phyloP scores from a whole-genome alignment of 1,140 invertebrate genomes.

The Saccostrea cuccullata region DNA sequence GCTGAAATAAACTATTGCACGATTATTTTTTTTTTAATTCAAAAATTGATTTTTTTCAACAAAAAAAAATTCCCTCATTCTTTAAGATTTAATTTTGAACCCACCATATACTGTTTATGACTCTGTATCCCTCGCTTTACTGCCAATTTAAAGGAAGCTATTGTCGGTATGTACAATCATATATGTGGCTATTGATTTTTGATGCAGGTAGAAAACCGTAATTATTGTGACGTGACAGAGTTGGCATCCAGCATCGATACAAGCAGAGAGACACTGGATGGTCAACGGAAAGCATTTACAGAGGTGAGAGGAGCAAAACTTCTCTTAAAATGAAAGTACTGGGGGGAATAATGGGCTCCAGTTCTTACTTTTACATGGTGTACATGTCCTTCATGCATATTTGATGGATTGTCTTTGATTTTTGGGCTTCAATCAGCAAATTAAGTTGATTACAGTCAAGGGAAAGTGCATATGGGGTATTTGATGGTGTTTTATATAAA shows the following conservation, averaged over 20 bases:
- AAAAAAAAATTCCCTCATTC: not conserved
- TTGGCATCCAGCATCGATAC: conserved; percentile 27
- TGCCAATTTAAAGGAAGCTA: conserved; percentile 17
- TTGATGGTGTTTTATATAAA: too few relatives aligned
- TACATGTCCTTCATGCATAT: conserved; percentile 11
- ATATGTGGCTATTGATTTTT: conserved; percentile 34
- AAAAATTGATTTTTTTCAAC: not conserved
- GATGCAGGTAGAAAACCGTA: conserved; percentile 27
- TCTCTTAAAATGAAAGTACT: not conserved
- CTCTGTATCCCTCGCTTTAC: not conserved
- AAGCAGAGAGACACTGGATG: not conserved
- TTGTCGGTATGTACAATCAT: conserved; percentile 16
- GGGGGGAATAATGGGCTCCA: not conserved
- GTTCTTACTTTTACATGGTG: not conserved
- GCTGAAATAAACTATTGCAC: not conserved
- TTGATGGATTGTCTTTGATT: conserved; percentile 1
- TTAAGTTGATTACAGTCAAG: not conserved
- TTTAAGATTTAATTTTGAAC: not conserved
- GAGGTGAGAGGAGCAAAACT: not conserved
- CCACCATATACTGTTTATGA: not conserved
- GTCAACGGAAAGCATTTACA: not conserved
- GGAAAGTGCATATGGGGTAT: too few relatives aligned
- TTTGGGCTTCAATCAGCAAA: not conserved
- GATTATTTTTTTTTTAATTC: not conserved
- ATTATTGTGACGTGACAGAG: conserved; percentile 27